Base-by-base conservation (phyloP, 2,113 vertebrate genomes). In the Oxygymnocypris stewartii region DNA sequence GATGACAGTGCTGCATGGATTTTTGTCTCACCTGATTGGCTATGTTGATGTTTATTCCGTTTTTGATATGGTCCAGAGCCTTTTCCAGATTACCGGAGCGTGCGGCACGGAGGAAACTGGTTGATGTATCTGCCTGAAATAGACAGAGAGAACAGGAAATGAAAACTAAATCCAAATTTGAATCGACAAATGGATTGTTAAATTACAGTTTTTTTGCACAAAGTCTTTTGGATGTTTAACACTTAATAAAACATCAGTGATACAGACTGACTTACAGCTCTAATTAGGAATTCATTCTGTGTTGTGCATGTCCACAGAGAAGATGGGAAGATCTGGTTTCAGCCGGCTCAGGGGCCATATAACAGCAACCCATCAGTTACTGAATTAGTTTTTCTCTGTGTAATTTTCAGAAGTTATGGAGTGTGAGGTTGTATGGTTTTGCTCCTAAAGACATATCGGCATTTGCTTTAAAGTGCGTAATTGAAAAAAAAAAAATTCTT, bases 1-100 rank as follows among this genome's bases (percentile, higher is more conserved):
- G 47, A 20, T 85, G 40, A 37, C 9, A 37, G 13, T 40, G 28
- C 3, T 69, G 67, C 2, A 44, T 57, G 78, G 13, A 57, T 67
- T 73, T 79, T 44, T 54, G 12, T 79, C 91, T 90, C 94, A 99
- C 98, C 96, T 99, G 98, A 94, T 99, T 99, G 44, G 98, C 94
- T 85, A 85, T 96, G 94, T 99, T 99, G 92, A 99, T 98, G 92
- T 97, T 91, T 84, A 98, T 96, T 84, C 98, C 96, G 80, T 98
- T 98, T 93, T 97, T 96, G 90, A 99, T 94, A 92, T 97, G 96
- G 89, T 99, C 98, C 92, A 97, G 93, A 74, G 97, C 96, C 92
- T 97, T 99, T 93, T 99, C 98, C 95, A 99, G 93, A 92, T 99
- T 99, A 42, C 98, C 98, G 0, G 97, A 98, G 87, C 98, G 96